Conservation (phyloP, 2,113 vertebrate species). For the Haemorhous mexicanus region DNA sequence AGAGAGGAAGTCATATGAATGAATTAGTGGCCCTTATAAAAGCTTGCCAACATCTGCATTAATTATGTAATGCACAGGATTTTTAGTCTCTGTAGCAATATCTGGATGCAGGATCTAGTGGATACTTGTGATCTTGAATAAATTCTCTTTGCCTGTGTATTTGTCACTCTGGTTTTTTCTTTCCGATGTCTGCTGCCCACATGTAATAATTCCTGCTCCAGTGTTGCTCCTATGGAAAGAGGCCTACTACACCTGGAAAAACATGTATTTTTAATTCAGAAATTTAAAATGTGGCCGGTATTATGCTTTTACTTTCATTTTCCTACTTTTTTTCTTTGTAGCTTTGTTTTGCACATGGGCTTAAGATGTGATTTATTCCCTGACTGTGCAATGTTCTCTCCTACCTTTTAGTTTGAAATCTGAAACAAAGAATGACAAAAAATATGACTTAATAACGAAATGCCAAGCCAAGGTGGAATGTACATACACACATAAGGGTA, state of each 20-base stretch:
- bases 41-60: constrained; percentile 36
- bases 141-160: neutral
- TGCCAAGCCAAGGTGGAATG: neutral
- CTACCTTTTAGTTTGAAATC: neutral
- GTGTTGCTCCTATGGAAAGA: neutral
- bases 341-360: neutral
- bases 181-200: neutral
- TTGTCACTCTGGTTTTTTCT: neutral
- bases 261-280: neutral
- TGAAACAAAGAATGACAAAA: neutral
- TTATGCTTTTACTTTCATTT: neutral
- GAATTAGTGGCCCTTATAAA: constrained; percentile 25
- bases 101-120: neutral
- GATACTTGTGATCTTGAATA: neutral
- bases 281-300: neutral
- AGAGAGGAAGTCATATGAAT: constrained; percentile 38
- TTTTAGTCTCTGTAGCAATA: neutral
- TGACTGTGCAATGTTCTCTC: neutral
- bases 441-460: neutral
- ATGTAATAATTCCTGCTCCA: neutral
- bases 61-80: neutral
- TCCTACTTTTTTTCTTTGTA: neutral
- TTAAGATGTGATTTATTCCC: neutral
- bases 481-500: neutral
- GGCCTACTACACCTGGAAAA: neutral